phyloP scores from a whole-genome alignment of 2,113 vertebrate genomes.

The cattle (Bos taurus) region DNA sequence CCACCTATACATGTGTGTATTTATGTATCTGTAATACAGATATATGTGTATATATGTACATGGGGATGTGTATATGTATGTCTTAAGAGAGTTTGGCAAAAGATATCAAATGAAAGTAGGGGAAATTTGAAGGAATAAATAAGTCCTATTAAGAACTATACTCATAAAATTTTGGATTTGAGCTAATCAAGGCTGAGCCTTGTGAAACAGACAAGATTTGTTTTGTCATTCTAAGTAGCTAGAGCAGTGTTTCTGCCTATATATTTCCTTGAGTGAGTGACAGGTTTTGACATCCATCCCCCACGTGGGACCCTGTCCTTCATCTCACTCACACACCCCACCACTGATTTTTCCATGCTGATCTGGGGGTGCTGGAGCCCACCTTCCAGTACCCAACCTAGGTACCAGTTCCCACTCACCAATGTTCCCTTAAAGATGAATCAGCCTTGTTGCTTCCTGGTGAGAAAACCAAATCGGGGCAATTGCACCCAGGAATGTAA shows the following conservation, averaged over 20 bases:
- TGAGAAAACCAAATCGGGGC: neutral
- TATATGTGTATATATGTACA: neutral
- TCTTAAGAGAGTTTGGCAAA: neutral
- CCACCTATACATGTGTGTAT: neutral
- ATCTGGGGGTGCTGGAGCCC: neutral
- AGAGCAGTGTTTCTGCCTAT: neutral
- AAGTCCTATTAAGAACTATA: neutral
- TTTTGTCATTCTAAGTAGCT: neutral
- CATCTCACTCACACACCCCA: neutral
- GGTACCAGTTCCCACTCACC: too few relatives aligned
- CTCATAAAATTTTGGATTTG: neutral
- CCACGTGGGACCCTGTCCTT: neutral
- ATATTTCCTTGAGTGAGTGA: neutral
- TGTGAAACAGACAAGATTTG: neutral
- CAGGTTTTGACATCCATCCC: too few relatives aligned
- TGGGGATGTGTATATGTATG: neutral
- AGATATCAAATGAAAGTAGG: neutral
- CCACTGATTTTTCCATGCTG: neutral
- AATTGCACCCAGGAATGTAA: neutral
- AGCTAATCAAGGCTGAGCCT: neutral
- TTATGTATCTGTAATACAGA: neutral
- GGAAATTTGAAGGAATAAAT: neutral
- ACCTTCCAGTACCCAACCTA: rapidly evolving
- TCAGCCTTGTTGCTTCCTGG: neutral
- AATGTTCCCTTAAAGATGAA: neutral